These are phyloP conservation scores for Bathynomus jamesi DNA, from an alignment of 1,140 invertebrate genomes.

Conservation along the genomic window DNA sequence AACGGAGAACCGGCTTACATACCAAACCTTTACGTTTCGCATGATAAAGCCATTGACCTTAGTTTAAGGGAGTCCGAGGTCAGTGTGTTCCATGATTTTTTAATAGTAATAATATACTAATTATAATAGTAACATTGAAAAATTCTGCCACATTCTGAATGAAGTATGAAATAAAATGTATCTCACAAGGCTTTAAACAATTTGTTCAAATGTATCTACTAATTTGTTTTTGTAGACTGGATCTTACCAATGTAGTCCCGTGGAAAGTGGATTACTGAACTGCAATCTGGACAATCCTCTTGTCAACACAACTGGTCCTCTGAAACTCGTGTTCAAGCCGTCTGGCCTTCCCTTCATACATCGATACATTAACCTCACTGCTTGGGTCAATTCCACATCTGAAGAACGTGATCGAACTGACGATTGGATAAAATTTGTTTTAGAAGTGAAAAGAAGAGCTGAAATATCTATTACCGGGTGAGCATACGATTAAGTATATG, in stretches of 20 bases:
- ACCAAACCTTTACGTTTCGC: constrained; percentile 67
- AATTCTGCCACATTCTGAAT: no score
- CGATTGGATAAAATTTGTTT: constrained; percentile 49
- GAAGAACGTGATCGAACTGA: constrained; percentile 53
- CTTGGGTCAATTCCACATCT: constrained; percentile 82
- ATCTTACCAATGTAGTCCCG: constrained; percentile 16
- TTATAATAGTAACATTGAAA: no score
- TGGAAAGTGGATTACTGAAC: constrained; percentile 46
- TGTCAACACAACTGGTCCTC: constrained; percentile 48
- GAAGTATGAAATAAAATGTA: no score
- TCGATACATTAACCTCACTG: constrained; percentile 57
- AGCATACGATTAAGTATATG: no score
- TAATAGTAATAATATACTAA: not conserved
- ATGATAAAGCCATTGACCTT: constrained; percentile 69
- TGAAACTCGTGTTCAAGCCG: constrained; percentile 65
- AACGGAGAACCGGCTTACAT: constrained; percentile 83
- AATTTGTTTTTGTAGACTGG: constrained; percentile 13
- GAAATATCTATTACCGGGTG: constrained; percentile 73
- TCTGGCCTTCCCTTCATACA: constrained; percentile 61
- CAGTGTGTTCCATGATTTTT: not conserved
- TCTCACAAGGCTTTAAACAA: no score
- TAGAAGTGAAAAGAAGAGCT: constrained; percentile 68
- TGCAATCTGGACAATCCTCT: constrained; percentile 85
- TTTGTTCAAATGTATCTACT: not conserved
- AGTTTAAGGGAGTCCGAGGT: constrained; percentile 50